Evolutionary conservation across 2,113 vertebrate species (phyloP).

Genomic region (Asarcornis scutulata): DNA sequence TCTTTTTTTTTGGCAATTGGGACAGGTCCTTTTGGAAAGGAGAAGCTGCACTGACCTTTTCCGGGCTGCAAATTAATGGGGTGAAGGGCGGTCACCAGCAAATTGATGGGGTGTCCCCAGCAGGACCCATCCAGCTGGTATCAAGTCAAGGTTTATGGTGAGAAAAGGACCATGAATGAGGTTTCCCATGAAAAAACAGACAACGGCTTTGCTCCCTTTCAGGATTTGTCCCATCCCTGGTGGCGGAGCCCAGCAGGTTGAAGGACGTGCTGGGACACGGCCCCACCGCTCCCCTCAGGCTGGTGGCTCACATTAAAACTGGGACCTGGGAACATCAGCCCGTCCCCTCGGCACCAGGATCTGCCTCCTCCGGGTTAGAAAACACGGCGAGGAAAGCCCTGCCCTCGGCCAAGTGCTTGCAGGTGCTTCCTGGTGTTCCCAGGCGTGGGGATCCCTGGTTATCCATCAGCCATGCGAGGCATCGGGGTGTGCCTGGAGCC

Average conservation of each 20-base stretch:
- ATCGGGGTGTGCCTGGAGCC: not conserved
- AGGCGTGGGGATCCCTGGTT: not conserved
- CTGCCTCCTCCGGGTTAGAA: not conserved
- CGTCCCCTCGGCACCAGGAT: accelerated
- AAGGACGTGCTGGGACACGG: not conserved
- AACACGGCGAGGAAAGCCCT: not conserved
- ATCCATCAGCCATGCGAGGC: not conserved
- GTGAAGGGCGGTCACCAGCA: not conserved
- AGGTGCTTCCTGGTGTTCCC: constrained; percentile 54
- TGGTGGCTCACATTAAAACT: not conserved
- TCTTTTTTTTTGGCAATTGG: not conserved
- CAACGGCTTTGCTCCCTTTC: not conserved
- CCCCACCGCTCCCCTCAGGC: not conserved
- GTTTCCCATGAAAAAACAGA: not conserved
- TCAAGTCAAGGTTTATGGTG: not conserved
- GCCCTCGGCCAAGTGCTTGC: not conserved
- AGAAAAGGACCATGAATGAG: not conserved
- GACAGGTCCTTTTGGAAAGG: not conserved
- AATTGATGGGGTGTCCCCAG: not conserved
- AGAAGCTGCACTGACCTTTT: not conserved
- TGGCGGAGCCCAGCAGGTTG: not conserved
- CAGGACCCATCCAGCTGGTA: not conserved
- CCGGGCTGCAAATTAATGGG: not conserved
- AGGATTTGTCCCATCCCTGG: accelerated
- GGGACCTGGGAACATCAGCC: not conserved